Base-by-base conservation (phyloP, 1,140 invertebrate genomes). In the Aphelinus certus region DNA sequence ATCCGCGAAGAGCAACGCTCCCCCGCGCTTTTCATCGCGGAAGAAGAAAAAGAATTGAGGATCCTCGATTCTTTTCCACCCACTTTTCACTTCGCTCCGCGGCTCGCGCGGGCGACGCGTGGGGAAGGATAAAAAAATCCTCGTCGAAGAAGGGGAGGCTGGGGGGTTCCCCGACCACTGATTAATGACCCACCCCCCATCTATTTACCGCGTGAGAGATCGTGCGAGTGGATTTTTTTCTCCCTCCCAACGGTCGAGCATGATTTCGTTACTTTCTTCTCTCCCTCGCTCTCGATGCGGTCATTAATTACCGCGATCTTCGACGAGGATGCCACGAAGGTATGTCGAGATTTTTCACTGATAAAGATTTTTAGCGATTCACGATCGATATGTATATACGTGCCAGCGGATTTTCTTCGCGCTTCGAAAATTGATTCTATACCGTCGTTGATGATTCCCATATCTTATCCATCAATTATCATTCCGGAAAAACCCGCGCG, bases 171-270 rank as follows among this genome's bases (percentile, higher is more conserved):
- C 51, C 51, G 51, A 53, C 51, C 51, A 64, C 71, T 71, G 68
- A 76, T 71, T 66, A 71, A 71, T 66, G 74, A 76, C 68, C 68
- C 68, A 9, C 4, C 67, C 64, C 63, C 51, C 51, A 4, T 9
- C 9, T 53, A 56, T 76, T 76, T 66, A 70, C 2, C 49, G 7
- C 3, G 3, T 60, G 60, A 7, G 7, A 48, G 49, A 0, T 26
- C 26, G 26, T 9, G 51, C 9, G 9, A 9, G 51, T 53, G 51
- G 7, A 43, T 57, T 60, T 60, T 58, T 65, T 75, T 53, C 64
- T 58, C 53, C 51, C 51, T 9, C 51, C 51, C 51, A 9, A 9
- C 51, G 51, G 51, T 26, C 47, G 7, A 51, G 73, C 51, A 69
- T 65, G 66, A 64, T 66, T 71, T 60, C 49, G 67, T 58, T 71